Evolutionary conservation across 2,888 invertebrate species (phyloP).

Genomic region (Sympetrum striolatum): DNA sequence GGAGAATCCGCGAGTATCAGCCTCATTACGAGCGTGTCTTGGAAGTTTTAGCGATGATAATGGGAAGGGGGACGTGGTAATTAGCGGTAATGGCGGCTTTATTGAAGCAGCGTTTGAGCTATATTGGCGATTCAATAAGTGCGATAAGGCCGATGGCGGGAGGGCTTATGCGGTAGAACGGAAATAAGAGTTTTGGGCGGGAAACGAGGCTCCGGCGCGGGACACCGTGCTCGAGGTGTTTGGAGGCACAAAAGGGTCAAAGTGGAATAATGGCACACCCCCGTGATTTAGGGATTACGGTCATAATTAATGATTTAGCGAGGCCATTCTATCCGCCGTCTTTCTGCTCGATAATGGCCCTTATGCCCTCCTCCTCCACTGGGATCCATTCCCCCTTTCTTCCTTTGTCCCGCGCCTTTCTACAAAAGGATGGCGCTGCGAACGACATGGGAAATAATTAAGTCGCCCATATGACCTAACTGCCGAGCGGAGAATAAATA

Average conservation of each 20-base stretch:
- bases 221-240: neutral
- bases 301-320: neutral
- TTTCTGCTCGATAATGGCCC: neutral
- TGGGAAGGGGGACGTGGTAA: neutral
- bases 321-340: neutral
- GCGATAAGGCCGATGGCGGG: neutral
- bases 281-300: constrained; percentile 18
- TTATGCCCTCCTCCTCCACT: neutral
- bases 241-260: constrained; percentile 23
- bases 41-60: neutral
- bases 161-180: neutral
- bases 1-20: no score
- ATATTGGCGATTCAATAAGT: neutral
- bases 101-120: neutral
- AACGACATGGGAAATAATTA: neutral
- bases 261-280: neutral
- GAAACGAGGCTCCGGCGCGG: neutral
- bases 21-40: no score
- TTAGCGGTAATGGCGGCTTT: neutral
- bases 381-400: neutral
- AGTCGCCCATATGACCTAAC: neutral
- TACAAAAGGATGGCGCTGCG: neutral
- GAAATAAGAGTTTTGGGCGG: neutral
- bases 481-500: neutral
- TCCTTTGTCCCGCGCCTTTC: neutral